Conservation (phyloP, 1,140 invertebrate species). For the Pogonognathellus flavescens region DNA sequence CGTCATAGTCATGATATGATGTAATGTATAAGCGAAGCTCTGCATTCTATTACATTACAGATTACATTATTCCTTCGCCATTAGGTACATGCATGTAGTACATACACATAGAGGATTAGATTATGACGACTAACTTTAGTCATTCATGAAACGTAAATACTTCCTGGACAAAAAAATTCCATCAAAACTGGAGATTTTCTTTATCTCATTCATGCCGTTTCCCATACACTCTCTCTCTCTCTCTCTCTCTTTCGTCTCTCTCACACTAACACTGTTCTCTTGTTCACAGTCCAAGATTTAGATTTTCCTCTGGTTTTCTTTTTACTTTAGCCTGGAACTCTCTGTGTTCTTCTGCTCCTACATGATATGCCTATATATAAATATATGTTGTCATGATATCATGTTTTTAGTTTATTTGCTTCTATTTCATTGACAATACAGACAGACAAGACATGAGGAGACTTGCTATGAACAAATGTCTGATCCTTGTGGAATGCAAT, state of each 20-base stretch:
- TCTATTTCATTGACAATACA: constrained; percentile 13
- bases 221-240: background rate
- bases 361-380: background rate
- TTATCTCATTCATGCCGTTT: background rate
- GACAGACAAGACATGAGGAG: background rate
- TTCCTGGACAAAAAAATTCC: constrained; percentile 11
- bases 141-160: constrained; percentile 29
- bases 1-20: too few species aligned
- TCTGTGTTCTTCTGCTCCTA: background rate
- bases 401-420: background rate
- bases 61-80: too few species aligned
- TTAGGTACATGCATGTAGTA: too few species aligned
- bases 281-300: background rate
- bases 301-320: background rate
- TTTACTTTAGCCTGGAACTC: background rate
- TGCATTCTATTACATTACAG: too few species aligned
- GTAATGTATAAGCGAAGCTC: too few species aligned
- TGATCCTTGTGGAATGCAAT: background rate
- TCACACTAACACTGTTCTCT: background rate
- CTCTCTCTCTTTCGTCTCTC: too few species aligned
- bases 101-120: background rate
- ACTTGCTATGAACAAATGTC: background rate
- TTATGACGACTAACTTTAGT: background rate
- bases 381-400: background rate
- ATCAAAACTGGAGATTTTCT: constrained; percentile 2